These are phyloP conservation scores for Odontamblyopus lacepedii DNA, from an alignment of 2,797 vertebrate genomes.

Conservation along the genomic window DNA sequence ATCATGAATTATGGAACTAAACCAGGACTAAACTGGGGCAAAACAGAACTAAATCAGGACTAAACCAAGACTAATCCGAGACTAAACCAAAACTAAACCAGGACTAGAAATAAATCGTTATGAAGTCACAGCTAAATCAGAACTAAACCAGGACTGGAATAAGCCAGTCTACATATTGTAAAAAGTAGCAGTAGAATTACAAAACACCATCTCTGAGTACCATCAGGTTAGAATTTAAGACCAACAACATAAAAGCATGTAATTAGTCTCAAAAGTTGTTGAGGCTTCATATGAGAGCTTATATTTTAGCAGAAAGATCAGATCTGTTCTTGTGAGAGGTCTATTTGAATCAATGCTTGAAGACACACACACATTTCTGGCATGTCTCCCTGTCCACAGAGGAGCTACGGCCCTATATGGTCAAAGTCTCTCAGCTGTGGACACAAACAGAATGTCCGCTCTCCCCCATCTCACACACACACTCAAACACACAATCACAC, in stretches of 20 bases:
- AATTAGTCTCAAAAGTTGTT: background rate
- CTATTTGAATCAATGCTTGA: conserved; percentile 37
- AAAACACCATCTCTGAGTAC: no score
- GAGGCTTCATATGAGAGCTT: background rate
- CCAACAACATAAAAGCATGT: no score
- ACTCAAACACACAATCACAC: background rate
- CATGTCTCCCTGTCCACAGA: conserved; percentile 59
- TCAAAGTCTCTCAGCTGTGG: conserved; percentile 70
- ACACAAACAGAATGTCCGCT: conserved; percentile 39
- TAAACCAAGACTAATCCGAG: background rate
- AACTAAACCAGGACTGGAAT: background rate
- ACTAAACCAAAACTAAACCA: no score
- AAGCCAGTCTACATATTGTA: no score
- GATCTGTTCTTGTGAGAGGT: conserved; percentile 7
- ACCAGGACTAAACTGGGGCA: background rate
- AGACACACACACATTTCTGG: conserved; percentile 58
- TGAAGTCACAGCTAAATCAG: no score
- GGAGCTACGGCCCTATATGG: conserved; percentile 73
- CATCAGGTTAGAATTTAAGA: no score
- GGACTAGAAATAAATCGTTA: no score
- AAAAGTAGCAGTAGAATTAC: no score
- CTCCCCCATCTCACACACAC: conserved; percentile 20
- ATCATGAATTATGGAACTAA: background rate
- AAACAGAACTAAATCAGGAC: background rate
- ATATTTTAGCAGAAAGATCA: background rate